Evolutionary conservation across 2,888 invertebrate species (phyloP), one percentile per base, ranked within the genome.

Genomic region (Xylota segnis): DNA sequence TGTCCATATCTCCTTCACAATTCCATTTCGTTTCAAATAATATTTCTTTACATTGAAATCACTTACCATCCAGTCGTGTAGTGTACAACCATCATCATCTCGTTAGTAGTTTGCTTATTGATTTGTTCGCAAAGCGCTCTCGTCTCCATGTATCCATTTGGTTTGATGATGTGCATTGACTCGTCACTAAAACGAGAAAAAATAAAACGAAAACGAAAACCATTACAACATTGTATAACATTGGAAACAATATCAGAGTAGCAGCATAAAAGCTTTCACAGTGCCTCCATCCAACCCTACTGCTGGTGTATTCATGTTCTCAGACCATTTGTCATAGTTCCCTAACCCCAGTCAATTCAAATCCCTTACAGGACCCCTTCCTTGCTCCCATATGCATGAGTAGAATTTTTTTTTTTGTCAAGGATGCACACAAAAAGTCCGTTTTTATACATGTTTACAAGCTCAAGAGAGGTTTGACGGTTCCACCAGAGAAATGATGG

Each of bases 31-130:
- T 70, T 70, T 27, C 29, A 63, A 72, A 68, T 2, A 43, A 56
- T 56, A 56, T 56, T 56, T 56, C 47, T 54, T 14, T 18, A 76
- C 27, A 83, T 76, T 61, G 14, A 84, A 83, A 66, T 59, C 76
- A 90, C 90, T 94, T 92, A 96, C 96, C 96, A 96, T 91, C 95
- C 95, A 89, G 94, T 95, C 61, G 96, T 96, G 90, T 95, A 95
- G 91, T 96, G 96, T 54, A 95, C 95, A 88, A 96, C 94, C 76
- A 94, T 94, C 93, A 94, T 94, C 90, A 93, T 94, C 91, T 93
- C 93, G 87, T 93, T 93, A 87, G 93, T 91, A 65, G 93, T 92
- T 89, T 92, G 92, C 88, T 92, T 92, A 89, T 92, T 92, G 89
- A 92, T 92, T 90, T 92, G 92, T 83, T 92, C 92, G 87, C 92